Evolutionary conservation across 2,113 vertebrate genomes (phyloP).

Genomic region (Isichthys henryi): DNA sequence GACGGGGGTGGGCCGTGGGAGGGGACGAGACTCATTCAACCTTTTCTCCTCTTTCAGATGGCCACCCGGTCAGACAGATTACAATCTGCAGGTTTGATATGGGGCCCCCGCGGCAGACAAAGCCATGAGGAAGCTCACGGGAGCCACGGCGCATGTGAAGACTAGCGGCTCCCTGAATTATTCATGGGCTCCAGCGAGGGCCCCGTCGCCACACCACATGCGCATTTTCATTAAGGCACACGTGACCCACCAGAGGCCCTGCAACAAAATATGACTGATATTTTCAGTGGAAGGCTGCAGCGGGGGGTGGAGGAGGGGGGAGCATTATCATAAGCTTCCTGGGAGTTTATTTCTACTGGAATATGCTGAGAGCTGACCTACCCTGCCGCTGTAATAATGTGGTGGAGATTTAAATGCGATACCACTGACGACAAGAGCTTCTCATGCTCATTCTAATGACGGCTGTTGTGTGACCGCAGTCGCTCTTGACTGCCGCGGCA

Average conservation of each 20-base stretch:
- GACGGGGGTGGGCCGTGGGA: slow-evolving; percentile 21
- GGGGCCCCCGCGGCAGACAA: slow-evolving; percentile 94
- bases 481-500: slow-evolving; percentile 54
- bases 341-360: slow-evolving; percentile 61
- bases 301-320: slow-evolving; percentile 33
- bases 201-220: slow-evolving; percentile 72
- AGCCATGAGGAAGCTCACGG: slow-evolving; percentile 75
- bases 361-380: slow-evolving; percentile 63
- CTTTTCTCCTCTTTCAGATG: slow-evolving; percentile 59
- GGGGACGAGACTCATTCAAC: slow-evolving; percentile 74
- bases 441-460: slow-evolving; percentile 65
- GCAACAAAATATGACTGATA: slow-evolving; percentile 67
- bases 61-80: slow-evolving; percentile 78
- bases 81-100: slow-evolving; percentile 89
- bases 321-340: slow-evolving; percentile 65
- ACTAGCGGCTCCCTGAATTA: slow-evolving; percentile 77
- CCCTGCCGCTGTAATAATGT: slow-evolving; percentile 60
- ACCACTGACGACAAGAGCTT: slow-evolving; percentile 62
- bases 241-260: slow-evolving; percentile 64
- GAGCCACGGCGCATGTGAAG: slow-evolving; percentile 63
- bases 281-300: slow-evolving; percentile 56
- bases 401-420: slow-evolving; percentile 66
- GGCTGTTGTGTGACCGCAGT: slow-evolving; percentile 59
- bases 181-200: slow-evolving; percentile 75
- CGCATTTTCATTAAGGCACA: slow-evolving; percentile 74